Evolutionary conservation across 1,140 invertebrate species (phyloP), one percentile per base, ranked within the genome.

Genomic region (Microplitis mediator): DNA sequence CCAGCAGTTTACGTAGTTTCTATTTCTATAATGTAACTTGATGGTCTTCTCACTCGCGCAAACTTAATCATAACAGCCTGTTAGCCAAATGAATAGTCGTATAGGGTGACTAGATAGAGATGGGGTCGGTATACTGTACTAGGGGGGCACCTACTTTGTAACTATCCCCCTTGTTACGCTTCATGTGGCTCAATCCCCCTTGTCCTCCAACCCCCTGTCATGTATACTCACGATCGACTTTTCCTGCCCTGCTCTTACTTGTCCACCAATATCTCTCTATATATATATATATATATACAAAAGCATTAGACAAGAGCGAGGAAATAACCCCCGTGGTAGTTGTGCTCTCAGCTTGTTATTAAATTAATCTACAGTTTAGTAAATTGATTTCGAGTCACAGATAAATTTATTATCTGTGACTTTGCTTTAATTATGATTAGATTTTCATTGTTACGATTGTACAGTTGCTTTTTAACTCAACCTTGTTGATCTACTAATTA

Each of bases 341-440:
- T 23, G 23, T 58, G 39, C 66, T 14, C 66, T 4, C 31, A 51
- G 51, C 75, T 80, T 79, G 81, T 85, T 85, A 84, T 84, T 84
- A 83, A 84, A 85, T 85, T 85, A 83, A 85, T 85, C 80, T 82
- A 80, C 79, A 81, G 83, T 85, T 85, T 85, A 82, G 79, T 83
- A 84, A 85, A 85, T 85, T 85, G 81, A 85, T 85, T 80, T 77
- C 76, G 75, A 74, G 65, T 69, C 71, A 73, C 69, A 71, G 60
- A 35, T 50, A 50, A 39, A 77, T 77, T 77, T 71, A 77, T 77
- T 65, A 77, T 74, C 71, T 73, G 76, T 67, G 69, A 61, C 72
- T 69, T 36, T 60, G 66, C 66, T 50, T 68, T 56, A 36, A 61
- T 13, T 72, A 56, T 39, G 14, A 56, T 50, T 72, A 52, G 56